Conservation (phyloP, 2,113 vertebrate genomes). For the Larimichthys polyactis region DNA sequence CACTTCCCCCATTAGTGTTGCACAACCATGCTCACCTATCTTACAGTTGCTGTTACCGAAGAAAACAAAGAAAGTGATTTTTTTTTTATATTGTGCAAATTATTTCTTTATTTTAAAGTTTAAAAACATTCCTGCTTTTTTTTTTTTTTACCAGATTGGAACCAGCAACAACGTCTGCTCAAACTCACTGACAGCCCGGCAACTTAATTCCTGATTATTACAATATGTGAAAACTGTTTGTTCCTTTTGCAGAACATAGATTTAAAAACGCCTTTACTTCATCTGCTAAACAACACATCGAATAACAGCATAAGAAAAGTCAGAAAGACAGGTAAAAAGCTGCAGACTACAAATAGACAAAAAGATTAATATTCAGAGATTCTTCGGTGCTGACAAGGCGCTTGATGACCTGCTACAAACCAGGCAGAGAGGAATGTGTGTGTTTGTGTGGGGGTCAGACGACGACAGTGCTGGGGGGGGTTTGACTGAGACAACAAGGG, state of each 20-base stretch:
- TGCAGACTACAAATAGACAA: neutral
- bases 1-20: conserved; percentile 14
- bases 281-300: neutral
- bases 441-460: neutral
- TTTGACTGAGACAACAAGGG: conserved; percentile 10
- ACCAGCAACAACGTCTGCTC: neutral
- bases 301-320: conserved; percentile 2
- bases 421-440: conserved; percentile 14
- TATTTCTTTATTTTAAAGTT: neutral
- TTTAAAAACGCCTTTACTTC: neutral
- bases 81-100: neutral
- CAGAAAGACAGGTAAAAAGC: conserved; percentile 1
- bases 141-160: conserved; percentile 16
- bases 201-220: conserved; percentile 4
- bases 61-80: neutral
- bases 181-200: neutral
- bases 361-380: conserved; percentile 32
- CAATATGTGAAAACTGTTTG: neutral
- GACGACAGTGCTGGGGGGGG: neutral
- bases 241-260: neutral
- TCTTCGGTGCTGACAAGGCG: conserved; percentile 48
- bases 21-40: neutral
- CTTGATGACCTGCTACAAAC: conserved; percentile 10
- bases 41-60: neutral
- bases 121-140: neutral